Percentiles rank a stretch among this genome's conserved stretches.
These are phyloP conservation scores for Saimiri boliviensis DNA, from an alignment of 2,113 vertebrate genomes.

Conservation along the genomic window DNA sequence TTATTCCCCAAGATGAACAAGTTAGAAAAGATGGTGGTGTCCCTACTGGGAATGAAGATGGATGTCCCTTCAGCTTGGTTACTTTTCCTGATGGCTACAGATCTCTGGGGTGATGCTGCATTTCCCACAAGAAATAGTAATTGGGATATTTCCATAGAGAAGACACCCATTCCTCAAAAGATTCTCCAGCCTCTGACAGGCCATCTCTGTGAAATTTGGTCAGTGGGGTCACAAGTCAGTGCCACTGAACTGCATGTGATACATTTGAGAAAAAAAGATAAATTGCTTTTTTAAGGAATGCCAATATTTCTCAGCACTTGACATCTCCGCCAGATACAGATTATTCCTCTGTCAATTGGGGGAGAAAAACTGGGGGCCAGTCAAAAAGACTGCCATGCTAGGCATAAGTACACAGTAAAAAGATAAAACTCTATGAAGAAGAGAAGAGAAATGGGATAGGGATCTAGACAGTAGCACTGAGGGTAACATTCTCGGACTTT, in stretches of 20 bases:
- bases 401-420: not conserved
- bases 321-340: not conserved
- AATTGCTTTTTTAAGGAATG: slow-evolving; percentile 55
- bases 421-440: not conserved
- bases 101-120: slow-evolving; percentile 67
- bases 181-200: slow-evolving; percentile 74
- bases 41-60: slow-evolving; percentile 79
- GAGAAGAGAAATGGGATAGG: not conserved
- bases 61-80: slow-evolving; percentile 75
- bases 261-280: slow-evolving; percentile 73
- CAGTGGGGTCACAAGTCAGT: slow-evolving; percentile 49
- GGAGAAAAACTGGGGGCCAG: not conserved
- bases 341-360: slow-evolving; percentile 25
- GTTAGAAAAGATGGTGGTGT: slow-evolving; percentile 79
- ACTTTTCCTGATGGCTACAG: slow-evolving; percentile 73
- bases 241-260: slow-evolving; percentile 44
- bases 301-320: slow-evolving; percentile 3
- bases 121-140: slow-evolving; percentile 74
- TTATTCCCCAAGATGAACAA: slow-evolving; percentile 74
- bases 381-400: not conserved
- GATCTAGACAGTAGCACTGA: not conserved
- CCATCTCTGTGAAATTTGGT: slow-evolving; percentile 69
- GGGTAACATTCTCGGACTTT: not conserved
- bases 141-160: slow-evolving; percentile 77
- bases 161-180: slow-evolving; percentile 75